Conservation (phyloP, 2,113 vertebrate genomes). For the Phylloscopus trochilus region DNA sequence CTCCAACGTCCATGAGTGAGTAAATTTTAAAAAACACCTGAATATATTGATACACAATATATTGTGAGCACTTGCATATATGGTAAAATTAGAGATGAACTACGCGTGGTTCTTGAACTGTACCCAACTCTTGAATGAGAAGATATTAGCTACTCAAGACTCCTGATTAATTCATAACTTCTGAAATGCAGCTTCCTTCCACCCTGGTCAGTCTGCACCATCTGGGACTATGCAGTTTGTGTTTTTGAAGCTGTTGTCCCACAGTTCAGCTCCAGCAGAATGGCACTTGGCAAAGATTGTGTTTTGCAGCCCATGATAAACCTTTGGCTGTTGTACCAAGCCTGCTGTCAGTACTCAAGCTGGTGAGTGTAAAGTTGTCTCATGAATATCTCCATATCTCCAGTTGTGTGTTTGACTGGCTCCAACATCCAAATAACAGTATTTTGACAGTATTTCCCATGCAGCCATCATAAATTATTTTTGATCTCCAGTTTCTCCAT, state of each 20-base stretch:
- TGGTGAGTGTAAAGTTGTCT: neutral
- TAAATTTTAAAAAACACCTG: neutral
- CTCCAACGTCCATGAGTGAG: neutral
- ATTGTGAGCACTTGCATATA: neutral
- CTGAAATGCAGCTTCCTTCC: neutral
- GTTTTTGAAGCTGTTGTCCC: neutral
- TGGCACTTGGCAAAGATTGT: neutral
- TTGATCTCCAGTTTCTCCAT: neutral
- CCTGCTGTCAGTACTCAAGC: neutral
- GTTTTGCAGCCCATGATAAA: neutral
- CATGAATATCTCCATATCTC: neutral
- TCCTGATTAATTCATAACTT: neutral
- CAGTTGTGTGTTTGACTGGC: neutral
- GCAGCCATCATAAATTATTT: neutral
- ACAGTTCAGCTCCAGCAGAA: neutral
- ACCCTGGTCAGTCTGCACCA: neutral
- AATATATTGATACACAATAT: neutral
- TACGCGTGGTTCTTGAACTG: conserved; percentile 27
- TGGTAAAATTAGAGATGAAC: conserved; percentile 23
- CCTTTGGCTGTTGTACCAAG: neutral
- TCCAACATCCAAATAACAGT: neutral
- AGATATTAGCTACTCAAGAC: neutral
- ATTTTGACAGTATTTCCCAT: conserved; percentile 23
- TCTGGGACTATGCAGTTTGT: neutral
- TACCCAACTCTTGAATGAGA: neutral